Percentiles rank a stretch among this genome's conserved stretches.
Evolutionary conservation across 2,888 invertebrate species (phyloP).

Genomic region (Minunthozetes semirufus): DNA sequence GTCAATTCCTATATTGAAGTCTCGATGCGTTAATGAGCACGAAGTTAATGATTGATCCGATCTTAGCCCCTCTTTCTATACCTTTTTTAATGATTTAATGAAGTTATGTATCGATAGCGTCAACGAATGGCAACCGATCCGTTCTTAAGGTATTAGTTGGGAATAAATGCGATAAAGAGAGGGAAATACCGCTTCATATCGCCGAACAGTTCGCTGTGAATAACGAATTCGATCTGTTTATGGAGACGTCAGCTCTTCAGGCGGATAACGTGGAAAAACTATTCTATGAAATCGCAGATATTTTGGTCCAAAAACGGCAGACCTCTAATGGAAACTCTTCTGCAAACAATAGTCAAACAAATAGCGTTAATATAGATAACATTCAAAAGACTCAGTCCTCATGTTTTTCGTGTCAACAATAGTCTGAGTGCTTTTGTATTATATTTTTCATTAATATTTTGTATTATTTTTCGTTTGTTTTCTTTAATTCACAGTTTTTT

Average conservation of each 20-base stretch:
- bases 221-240: conserved; percentile 86
- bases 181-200: conserved; percentile 88
- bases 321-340: background rate
- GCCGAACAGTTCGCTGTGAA: conserved; percentile 89
- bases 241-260: conserved; percentile 96
- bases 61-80: background rate
- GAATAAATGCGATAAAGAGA: conserved; percentile 94
- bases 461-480: background rate
- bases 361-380: background rate
- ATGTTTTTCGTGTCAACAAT: conserved; percentile 30
- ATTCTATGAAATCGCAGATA: conserved; percentile 84
- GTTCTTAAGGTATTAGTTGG: conserved; percentile 90
- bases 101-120: background rate
- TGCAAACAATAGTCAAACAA: background rate
- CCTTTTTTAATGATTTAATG: background rate
- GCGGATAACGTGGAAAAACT: conserved; percentile 94
- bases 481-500: background rate
- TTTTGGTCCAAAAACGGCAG: conserved; percentile 30
- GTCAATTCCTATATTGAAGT: too few species aligned
- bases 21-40: too few species aligned
- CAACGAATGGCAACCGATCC: conserved; percentile 62
- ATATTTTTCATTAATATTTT: background rate
- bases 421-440: background rate
- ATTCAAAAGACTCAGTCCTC: conserved; percentile 19
- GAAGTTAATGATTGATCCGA: too few species aligned